Evolutionary conservation across 2,797 vertebrate species (phyloP), one percentile per base, ranked within the genome.

Genomic region (Argyrosomus regius): DNA sequence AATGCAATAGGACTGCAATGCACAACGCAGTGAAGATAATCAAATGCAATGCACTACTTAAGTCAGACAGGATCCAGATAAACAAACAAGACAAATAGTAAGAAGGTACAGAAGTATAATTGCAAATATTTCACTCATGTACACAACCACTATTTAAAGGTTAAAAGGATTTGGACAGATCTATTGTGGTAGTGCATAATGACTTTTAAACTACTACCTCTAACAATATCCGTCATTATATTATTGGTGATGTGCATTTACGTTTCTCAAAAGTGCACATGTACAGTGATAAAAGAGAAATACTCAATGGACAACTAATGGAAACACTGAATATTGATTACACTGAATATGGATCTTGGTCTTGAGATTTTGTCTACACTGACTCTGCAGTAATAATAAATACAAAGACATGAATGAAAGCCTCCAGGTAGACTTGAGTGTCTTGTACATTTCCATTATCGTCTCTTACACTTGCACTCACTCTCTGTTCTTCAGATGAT

Each of bases 351-450:
- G 18, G 28, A 77, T 65, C 43, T 39, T 39, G 2, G 14, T 24
- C 14, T 58, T 63, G 16, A 48, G 62, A 22, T 39, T 11, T 24
- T 43, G 24, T 43, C 6, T 45, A 8, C n/a, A 9, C 14, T 18
- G 18, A 20, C 68, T 67, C 39, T 43, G 5, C 26, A 59, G 13
- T 26, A 49, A 39, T 50, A 62, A 72, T 31, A 53, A 67, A 72
- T 14, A 24, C 20, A 57, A 62, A n/a, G 1, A 61, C 9, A 26
- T 43, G 22, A 50, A 48, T 50, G 2, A 56, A 75, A 31, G 28
- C 16, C 20, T 53, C 16, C 14, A 63, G 7, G 39, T 7, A 31
- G 20, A 22, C 31, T 35, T n/a, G 4, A 13, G 7, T 76, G 9
- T 54, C 1, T 41, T 39, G 24, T 52, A 20, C 1, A 41, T 72